A percentile compares a stretch with the other conserved stretches of the same genome.
These are phyloP conservation scores for Rallus limicola DNA, from an alignment of 2,113 vertebrate species.

Conservation along the genomic window DNA sequence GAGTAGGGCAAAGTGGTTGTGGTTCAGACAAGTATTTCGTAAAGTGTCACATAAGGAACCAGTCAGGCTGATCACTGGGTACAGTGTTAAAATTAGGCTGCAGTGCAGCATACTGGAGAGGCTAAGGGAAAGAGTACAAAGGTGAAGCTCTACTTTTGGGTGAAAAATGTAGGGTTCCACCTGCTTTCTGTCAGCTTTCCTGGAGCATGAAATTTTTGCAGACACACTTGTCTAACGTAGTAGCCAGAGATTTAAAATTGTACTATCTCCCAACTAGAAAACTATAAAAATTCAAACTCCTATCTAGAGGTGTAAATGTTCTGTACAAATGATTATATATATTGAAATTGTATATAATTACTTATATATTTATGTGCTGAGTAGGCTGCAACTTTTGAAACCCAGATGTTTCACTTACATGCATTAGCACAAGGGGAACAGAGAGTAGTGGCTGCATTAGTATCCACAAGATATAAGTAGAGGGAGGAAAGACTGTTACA, in stretches of 20 bases:
- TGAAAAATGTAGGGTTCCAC: neutral
- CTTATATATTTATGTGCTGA: neutral
- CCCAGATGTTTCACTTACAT: neutral
- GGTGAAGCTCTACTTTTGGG: neutral
- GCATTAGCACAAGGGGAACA: neutral
- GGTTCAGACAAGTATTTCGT: neutral
- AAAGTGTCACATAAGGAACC: neutral
- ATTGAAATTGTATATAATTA: neutral
- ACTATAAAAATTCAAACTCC: neutral
- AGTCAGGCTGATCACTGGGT: neutral
- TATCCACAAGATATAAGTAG: neutral
- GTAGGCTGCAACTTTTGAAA: neutral
- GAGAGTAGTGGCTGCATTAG: neutral
- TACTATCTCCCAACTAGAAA: neutral
- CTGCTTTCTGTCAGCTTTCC: neutral
- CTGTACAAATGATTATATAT: neutral
- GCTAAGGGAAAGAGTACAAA: neutral
- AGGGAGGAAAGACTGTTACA: neutral
- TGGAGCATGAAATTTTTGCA: neutral
- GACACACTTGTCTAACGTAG: neutral
- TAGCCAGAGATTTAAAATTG: neutral
- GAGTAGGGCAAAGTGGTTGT: constrained; percentile 22
- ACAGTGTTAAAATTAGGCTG: neutral
- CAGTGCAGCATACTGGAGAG: neutral
- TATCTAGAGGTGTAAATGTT: neutral